A percentile compares a stretch with the other conserved stretches of the same genome.
phyloP scores from a whole-genome alignment of 1,140 invertebrate genomes.

The Caenorhabditis inopinata region DNA sequence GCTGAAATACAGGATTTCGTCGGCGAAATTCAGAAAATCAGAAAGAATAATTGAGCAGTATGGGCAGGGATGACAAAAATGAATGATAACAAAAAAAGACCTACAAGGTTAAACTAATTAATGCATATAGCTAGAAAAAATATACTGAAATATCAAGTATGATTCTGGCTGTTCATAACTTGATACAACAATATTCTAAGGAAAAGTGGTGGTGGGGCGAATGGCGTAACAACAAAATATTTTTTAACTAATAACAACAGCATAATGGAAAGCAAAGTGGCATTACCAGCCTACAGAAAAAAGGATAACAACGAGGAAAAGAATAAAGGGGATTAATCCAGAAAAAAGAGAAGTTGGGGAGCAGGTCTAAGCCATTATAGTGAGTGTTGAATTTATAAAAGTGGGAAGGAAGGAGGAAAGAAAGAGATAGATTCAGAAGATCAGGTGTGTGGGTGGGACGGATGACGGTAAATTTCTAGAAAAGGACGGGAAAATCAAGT shows the following conservation, averaged over 20 bases:
- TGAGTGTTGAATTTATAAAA: background rate
- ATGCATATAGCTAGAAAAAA: too few species aligned
- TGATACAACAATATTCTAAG: too few species aligned
- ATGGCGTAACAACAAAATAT: slow-evolving; percentile 13
- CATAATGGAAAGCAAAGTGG: background rate
- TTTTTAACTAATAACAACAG: slow-evolving; percentile 25
- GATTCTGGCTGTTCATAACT: too few species aligned
- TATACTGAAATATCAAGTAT: too few species aligned
- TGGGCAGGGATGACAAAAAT: background rate
- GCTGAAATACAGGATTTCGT: background rate
- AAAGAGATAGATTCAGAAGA: slow-evolving; percentile 14
- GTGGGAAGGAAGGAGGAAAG: background rate
- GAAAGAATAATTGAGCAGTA: background rate
- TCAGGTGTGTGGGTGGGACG: background rate
- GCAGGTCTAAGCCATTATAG: background rate
- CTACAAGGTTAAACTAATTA: slow-evolving; percentile 4
- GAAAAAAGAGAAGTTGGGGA: background rate
- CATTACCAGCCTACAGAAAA: background rate
- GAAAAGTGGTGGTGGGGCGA: background rate
- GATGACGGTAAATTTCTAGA: background rate
- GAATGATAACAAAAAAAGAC: slow-evolving; percentile 20
- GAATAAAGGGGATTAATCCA: slow-evolving; percentile 6
- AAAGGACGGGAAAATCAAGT: background rate
- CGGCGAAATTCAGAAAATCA: background rate
- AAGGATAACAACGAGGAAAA: background rate